Conservation (phyloP, 2,797 vertebrate genomes). For the Myripristis jacobus region DNA sequence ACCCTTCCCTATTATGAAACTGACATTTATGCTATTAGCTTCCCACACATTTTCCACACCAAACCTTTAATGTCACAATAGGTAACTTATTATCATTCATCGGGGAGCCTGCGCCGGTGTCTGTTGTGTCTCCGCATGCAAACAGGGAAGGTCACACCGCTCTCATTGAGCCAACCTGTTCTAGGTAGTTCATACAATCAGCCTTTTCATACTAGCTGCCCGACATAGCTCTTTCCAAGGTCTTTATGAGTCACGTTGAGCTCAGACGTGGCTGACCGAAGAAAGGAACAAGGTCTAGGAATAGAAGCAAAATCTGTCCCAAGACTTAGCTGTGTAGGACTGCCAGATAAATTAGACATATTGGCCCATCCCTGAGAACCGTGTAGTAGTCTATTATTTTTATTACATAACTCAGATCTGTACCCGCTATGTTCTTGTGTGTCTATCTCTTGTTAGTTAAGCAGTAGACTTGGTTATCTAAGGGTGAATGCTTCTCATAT, state of each 20-base stretch:
- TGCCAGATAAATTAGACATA: background rate
- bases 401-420: constrained; percentile 51
- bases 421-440: constrained; percentile 19
- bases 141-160: constrained; percentile 72
- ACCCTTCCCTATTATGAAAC: constrained; percentile 47
- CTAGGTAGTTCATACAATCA: constrained; percentile 67
- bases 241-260: constrained; percentile 45
- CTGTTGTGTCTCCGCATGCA: constrained; percentile 46
- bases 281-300: constrained; percentile 24
- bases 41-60: constrained; percentile 59
- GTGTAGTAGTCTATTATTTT: background rate
- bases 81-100: constrained; percentile 73
- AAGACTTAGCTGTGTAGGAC: background rate
- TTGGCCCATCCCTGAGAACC: background rate
- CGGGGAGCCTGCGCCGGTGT: constrained; percentile 64
- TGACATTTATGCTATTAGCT: constrained; percentile 53
- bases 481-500: constrained; percentile 67
- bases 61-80: constrained; percentile 63
- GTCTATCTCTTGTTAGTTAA: background rate
- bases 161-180: constrained; percentile 56
- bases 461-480: constrained; percentile 50
- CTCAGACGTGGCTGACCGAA: constrained; percentile 13
- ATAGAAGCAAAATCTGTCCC: constrained; percentile 18
- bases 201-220: constrained; percentile 32
- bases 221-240: constrained; percentile 36